Percentiles rank a stretch among this genome's conserved stretches.
Evolutionary conservation across 2,797 vertebrate genomes (phyloP).

Genomic region (Huso huso): DNA sequence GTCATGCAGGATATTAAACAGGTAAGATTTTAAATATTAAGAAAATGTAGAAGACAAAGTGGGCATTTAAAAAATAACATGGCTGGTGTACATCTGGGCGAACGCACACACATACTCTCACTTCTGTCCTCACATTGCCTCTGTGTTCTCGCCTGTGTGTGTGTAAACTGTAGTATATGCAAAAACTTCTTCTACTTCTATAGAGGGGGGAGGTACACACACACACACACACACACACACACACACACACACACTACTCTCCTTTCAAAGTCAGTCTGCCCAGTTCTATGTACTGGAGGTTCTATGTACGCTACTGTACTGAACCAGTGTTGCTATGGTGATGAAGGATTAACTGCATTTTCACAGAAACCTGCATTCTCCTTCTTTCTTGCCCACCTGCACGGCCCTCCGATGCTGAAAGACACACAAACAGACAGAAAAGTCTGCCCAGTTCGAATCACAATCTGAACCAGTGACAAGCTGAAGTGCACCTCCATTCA

Average conservation of each 20-base stretch:
- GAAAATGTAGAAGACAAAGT: not conserved
- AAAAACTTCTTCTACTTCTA: too few species aligned
- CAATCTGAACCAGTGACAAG: not conserved
- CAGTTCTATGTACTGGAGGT: constrained; percentile 29
- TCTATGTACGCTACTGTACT: constrained; percentile 58
- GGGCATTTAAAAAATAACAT: not conserved
- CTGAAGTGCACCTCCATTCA: not conserved
- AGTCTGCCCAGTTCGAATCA: too few species aligned
- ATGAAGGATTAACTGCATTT: too few species aligned
- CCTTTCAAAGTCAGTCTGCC: too few species aligned
- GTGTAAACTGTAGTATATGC: too few species aligned
- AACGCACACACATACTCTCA: too few species aligned
- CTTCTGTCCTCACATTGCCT: too few species aligned
- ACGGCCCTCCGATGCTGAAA: constrained; percentile 82
- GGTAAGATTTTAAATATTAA: not conserved
- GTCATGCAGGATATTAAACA: not conserved
- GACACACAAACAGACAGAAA: constrained; percentile 21
- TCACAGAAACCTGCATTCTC: constrained; percentile 96
- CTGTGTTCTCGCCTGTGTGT: too few species aligned
- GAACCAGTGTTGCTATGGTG: constrained; percentile 37
- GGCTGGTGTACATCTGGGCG: too few species aligned
- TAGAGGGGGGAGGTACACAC: too few species aligned
- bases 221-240: too few species aligned
- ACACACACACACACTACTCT: too few species aligned
- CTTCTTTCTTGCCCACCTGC: constrained; percentile 88